Evolutionary conservation across 2,113 vertebrate species (phyloP), one percentile per base, ranked within the genome.

Genomic region (Albula goreensis): DNA sequence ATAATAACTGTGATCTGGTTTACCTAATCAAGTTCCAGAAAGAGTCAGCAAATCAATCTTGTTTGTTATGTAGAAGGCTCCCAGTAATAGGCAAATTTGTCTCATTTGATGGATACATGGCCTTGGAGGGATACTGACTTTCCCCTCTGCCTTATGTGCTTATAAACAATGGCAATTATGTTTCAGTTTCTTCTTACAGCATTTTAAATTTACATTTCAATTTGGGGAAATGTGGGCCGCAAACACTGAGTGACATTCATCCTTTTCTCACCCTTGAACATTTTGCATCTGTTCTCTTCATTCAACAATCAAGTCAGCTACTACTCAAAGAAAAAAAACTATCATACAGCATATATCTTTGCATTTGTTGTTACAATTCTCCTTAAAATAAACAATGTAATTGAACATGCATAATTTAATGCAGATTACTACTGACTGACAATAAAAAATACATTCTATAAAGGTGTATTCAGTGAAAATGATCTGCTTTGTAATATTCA

Each of bases 21-120:
- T 22, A 63, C 80, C 19, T 80, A 80, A 86, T 86, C 60, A 25
- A 82, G 80, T 81, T 86, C 80, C 81, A 82, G 60, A 48, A 82
- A 50, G 60, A 22, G 56, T 63, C 50, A n/a, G 57, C 19, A 60
- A n/a, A 82, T 77, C 49, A 11, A 25, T 60, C 79, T 48, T 5
- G 41, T 9, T 70, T 66, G 78, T 53, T 7, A 79, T 79, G 60
- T 11, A 56, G 9, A 60, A 79, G 4, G 57, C 85, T 41, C 57
- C 52, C 50, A 52, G 25, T 84, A 50, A 8, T 8, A 6, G 11
- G 9, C 17, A 78, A 79, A 49, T 52, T 79, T 15, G 74, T 8
- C 83, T 50, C 74, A 52, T 79, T 85, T 56, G 52, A 51, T 25
- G n/a, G 48, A 15, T 57, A 7, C 52, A 31, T 31, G 51, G 5